phyloP scores from a whole-genome alignment of 2,797 vertebrate species.

The Meda fulgida region DNA sequence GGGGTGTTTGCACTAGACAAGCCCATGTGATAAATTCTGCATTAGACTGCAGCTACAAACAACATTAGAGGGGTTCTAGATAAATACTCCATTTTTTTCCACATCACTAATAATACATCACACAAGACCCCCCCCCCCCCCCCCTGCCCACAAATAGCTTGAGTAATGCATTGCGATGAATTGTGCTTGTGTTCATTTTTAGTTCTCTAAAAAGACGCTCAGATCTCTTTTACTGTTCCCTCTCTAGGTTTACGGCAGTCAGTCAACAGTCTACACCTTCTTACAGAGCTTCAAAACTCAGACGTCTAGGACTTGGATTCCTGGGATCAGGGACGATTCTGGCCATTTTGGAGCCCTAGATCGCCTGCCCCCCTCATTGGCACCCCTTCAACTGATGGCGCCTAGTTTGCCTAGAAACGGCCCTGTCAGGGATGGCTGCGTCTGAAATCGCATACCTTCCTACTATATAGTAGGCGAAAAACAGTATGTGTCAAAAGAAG shows the following conservation, averaged over 20 bases:
- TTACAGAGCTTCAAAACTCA: background rate
- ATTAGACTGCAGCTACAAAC: background rate
- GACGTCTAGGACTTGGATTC: background rate
- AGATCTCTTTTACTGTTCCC: background rate
- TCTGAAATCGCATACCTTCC: background rate
- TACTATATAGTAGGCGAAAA: no score
- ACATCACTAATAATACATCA: conserved; percentile 25
- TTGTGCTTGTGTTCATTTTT: conserved; percentile 6
- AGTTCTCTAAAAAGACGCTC: background rate
- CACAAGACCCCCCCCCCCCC: background rate
- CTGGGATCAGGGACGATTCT: background rate
- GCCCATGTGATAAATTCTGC: conserved; percentile 8
- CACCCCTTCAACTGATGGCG: background rate
- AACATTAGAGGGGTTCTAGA: background rate
- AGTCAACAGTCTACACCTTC: conserved; percentile 9
- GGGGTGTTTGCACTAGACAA: background rate
- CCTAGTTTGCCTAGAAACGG: background rate
- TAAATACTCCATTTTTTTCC: background rate
- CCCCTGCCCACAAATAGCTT: background rate
- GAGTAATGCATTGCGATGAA: conserved; percentile 1
- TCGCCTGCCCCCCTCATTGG: no score
- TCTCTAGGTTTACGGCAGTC: conserved; percentile 21
- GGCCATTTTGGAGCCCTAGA: background rate
- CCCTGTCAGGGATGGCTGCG: background rate
- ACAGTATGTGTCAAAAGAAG: no score